A percentile compares a stretch with the other conserved stretches of the same genome.
These are phyloP conservation scores for Stenichneumon culpator DNA, from an alignment of 2,888 invertebrate genomes.

Conservation along the genomic window DNA sequence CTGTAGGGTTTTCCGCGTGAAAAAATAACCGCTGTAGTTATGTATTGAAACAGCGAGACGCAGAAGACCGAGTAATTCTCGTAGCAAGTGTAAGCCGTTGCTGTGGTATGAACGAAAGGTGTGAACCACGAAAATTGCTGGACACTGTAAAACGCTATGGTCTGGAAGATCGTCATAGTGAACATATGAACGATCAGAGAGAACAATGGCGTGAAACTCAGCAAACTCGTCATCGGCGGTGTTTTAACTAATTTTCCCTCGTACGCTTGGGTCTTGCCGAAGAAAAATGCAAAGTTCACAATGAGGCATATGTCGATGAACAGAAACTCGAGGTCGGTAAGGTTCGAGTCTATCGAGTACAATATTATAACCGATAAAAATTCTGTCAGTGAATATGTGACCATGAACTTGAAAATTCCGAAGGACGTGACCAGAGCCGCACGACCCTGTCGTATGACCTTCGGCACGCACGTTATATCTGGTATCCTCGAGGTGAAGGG, in stretches of 20 bases:
- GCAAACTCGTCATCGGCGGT: constrained; percentile 87
- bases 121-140: constrained; percentile 87
- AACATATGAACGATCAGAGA: constrained; percentile 87
- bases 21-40: constrained; percentile 88
- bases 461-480: constrained; percentile 93
- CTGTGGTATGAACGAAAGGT: constrained; percentile 84
- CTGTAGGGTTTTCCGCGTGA: constrained; percentile 90
- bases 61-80: constrained; percentile 89
- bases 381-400: constrained; percentile 95
- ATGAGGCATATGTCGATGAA: constrained; percentile 89
- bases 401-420: constrained; percentile 97
- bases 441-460: constrained; percentile 93
- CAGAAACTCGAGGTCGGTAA: constrained; percentile 89
- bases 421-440: constrained; percentile 96
- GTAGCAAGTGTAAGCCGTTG: constrained; percentile 85
- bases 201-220: constrained; percentile 86
- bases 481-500: constrained; percentile 94
- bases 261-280: constrained; percentile 88
- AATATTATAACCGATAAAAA: constrained; percentile 93
- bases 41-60: constrained; percentile 89
- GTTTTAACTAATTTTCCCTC: constrained; percentile 84
- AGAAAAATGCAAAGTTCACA: constrained; percentile 88
- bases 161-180: constrained; percentile 86
- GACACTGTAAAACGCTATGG: constrained; percentile 85
- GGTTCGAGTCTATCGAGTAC: constrained; percentile 89